Evolutionary conservation across 2,888 invertebrate species (phyloP), one percentile per base, ranked within the genome.

Genomic region (Pyrgus malvae): DNA sequence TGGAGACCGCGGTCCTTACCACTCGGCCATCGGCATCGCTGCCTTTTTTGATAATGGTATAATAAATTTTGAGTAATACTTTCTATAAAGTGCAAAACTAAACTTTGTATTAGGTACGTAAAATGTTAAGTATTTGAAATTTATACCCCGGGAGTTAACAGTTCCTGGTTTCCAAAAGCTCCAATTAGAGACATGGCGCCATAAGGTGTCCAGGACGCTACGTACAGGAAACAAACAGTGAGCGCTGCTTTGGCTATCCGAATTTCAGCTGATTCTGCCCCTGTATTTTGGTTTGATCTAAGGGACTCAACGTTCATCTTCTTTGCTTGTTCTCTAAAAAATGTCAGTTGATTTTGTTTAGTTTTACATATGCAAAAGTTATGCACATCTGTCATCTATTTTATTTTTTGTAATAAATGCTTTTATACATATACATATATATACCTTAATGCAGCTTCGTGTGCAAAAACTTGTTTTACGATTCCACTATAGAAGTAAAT

Each of bases 261-360:
- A 64, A 97, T 93, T 76, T 97, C 97, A 0, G 96, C 95, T 0
- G 96, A 95, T 63, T 96, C 91, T 33, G 93, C 92, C 49, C 92
- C 91, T 49, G 93, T 90, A 63, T 92, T 91, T 75, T 94, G 93
- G 80, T 95, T 93, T 59, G 93, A 90, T 70, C 96, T 91, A 25
- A 97, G 83, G 1, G 96, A 96, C 69, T 97, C 96, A 0, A 97
- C 96, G 71, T 97, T 97, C 97, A 97, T 97, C 83, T 97, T 97
- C 72, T 96, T 96, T 0, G 97, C 97, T 78, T 90, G 88, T 63
- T 83, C 86, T 60, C 90, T n/a, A n/a, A n/a, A n/a, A n/a, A n/a
- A n/a, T n/a, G n/a, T n/a, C n/a, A n/a, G n/a, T n/a, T n/a, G n/a
- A n/a, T n/a, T n/a, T n/a, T n/a, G n/a, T n/a, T n/a, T n/a, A n/a